phyloP scores from a whole-genome alignment of 2,888 invertebrate species.

The Arrhopalites spinosus region DNA sequence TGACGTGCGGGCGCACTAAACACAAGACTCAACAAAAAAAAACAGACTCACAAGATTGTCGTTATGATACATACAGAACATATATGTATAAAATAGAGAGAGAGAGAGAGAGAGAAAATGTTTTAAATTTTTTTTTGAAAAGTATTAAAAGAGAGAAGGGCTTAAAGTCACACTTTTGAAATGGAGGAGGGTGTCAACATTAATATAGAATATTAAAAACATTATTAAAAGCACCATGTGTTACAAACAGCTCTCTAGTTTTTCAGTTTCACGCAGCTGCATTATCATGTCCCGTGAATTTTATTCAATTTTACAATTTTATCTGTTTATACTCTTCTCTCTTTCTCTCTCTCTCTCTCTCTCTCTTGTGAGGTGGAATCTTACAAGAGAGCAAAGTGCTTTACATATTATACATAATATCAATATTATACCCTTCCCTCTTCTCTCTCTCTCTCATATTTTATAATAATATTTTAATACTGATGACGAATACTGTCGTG shows the following conservation, averaged over 20 bases:
- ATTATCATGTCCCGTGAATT: conserved; percentile 34
- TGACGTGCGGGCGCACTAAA: conserved; percentile 13
- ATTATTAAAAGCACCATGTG: conserved; percentile 39
- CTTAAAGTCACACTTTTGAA: conserved; percentile 28
- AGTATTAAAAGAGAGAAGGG: conserved; percentile 19
- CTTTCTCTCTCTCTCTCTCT: background rate
- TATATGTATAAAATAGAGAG: background rate
- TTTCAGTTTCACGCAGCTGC: conserved; percentile 20
- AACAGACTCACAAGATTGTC: too few species aligned
- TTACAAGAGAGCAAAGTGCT: background rate
- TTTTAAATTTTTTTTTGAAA: conserved; percentile 15
- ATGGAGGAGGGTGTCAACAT: conserved; percentile 43
- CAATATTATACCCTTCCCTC: background rate
- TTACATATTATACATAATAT: background rate
- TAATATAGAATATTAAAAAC: conserved; percentile 45
- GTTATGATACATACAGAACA: too few species aligned
- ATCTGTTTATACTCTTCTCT: conserved; percentile 10
- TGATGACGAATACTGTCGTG: too few species aligned
- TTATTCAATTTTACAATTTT: conserved; percentile 28
- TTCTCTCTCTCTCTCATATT: background rate
- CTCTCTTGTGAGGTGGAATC: background rate
- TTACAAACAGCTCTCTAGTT: conserved; percentile 32
- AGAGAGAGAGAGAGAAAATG: background rate
- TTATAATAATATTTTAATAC: too few species aligned
- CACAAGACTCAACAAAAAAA: background rate